Base-by-base conservation (phyloP, 2,888 invertebrate genomes). In the Drosophila merina region DNA sequence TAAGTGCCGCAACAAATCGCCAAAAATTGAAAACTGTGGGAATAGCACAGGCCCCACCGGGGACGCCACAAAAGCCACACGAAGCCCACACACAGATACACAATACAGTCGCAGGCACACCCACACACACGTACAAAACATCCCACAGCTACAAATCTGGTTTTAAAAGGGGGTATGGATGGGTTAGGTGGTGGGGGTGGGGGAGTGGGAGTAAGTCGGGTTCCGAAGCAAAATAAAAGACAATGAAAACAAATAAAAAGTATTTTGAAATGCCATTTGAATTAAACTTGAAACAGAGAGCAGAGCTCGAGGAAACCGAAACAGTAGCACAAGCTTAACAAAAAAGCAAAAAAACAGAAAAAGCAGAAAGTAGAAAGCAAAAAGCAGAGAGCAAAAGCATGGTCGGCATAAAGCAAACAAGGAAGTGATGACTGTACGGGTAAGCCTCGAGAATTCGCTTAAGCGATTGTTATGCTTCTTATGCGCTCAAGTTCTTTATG, bases 1-100 rank as follows among this genome's bases (percentile, higher is more conserved):
- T 87, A 83, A 85, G 87, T 83, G 87, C 85, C 85, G 87, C 86
- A 83, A 81, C 85, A 87, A 83, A 83, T 83, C 82, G 83, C 82
- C 87, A 83, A 83, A 83, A 87, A 83, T 87, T 83, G 75, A 83
- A 83, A 83, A 87, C 87, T 81, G 87, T 87, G 83, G 87, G 83
- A 83, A 87, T 79, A 50, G 71, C 74, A 63, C 60, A 54, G 47
- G 42, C 31, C 31, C 62, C 70, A 66, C 56, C 58, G 48, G 40
- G 57, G 36, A 30, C 57, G 25, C 67, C 48, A 33, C 55, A 20
- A 52, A 64, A 69, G 68, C 66, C 58, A 57, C 66, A 47, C 47
- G n/a, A 44, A 26, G 26, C 47, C n/a, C 44, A 14, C 25, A 74
- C 31, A 25, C 58, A 49, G 26, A 58, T 20, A 20, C 20, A 20